Conservation (phyloP, 2,888 invertebrate species). For the Lamellibrachia satsuma region DNA sequence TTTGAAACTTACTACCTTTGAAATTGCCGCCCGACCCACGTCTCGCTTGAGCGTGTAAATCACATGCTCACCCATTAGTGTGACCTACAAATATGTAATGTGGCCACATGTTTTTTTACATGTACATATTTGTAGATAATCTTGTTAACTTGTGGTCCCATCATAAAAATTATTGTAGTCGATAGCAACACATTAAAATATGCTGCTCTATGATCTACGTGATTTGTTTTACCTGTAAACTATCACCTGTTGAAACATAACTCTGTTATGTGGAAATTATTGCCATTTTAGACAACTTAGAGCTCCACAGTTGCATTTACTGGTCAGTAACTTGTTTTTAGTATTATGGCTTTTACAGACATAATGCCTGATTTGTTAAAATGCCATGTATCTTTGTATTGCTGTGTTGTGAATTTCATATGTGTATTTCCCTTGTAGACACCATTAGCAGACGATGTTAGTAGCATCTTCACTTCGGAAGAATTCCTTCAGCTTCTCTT, state of each 20-base stretch:
- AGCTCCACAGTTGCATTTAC: background rate
- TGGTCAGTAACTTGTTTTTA: no score
- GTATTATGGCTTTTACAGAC: no score
- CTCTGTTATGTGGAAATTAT: background rate
- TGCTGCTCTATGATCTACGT: no score
- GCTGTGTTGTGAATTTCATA: background rate
- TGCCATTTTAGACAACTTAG: background rate
- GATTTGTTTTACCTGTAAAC: no score
- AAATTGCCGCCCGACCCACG: background rate
- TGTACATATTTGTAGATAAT: background rate
- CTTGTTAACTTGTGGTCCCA: background rate
- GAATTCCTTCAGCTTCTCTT: slow-evolving; percentile 58
- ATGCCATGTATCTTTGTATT: no score
- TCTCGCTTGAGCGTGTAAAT: background rate
- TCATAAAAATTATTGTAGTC: no score
- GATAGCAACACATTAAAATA: no score
- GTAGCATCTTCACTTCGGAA: slow-evolving; percentile 52
- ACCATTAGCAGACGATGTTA: slow-evolving; percentile 36
- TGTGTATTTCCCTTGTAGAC: slow-evolving; percentile 28
- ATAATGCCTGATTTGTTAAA: no score
- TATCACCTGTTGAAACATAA: background rate
- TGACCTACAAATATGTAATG: background rate
- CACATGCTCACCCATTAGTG: background rate
- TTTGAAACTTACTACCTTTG: background rate
- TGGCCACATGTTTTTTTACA: background rate